Evolutionary conservation across 2,888 invertebrate genomes (phyloP).

Genomic region (Rhagonycha lutea): DNA sequence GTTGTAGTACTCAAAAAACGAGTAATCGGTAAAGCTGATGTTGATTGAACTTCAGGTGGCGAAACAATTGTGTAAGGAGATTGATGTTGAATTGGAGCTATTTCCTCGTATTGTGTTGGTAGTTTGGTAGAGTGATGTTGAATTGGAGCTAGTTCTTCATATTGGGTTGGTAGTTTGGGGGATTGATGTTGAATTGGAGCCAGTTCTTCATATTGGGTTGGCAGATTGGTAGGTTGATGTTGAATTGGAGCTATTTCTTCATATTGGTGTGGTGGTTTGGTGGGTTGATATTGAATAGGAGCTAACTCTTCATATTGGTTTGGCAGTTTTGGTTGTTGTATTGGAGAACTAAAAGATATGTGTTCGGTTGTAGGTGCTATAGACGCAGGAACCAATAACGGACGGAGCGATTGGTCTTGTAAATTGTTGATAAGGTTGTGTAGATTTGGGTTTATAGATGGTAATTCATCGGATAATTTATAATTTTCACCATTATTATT

Average conservation of each 20-base stretch:
- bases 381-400: constrained; percentile 47
- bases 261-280: too few relatives aligned
- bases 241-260: too few relatives aligned
- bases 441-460: constrained; percentile 62
- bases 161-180: too few relatives aligned
- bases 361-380: constrained; percentile 43
- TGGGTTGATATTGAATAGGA: not conserved
- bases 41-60: not conserved
- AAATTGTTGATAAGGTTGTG: constrained; percentile 66
- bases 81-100: not conserved
- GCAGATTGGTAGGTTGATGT: too few relatives aligned
- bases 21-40: not conserved
- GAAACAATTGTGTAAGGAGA: not conserved
- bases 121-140: too few relatives aligned
- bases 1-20: constrained; percentile 22
- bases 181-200: too few relatives aligned
- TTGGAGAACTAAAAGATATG: not conserved
- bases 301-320: not conserved
- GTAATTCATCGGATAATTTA: constrained; percentile 61
- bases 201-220: too few relatives aligned
- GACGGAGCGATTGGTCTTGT: constrained; percentile 57
- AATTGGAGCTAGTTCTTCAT: too few relatives aligned
- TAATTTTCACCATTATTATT: constrained; percentile 42
- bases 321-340: constrained; percentile 40
- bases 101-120: too few relatives aligned